These are phyloP conservation scores for Nasonovia ribisnigri DNA, from an alignment of 2,888 invertebrate genomes.

Conservation along the genomic window DNA sequence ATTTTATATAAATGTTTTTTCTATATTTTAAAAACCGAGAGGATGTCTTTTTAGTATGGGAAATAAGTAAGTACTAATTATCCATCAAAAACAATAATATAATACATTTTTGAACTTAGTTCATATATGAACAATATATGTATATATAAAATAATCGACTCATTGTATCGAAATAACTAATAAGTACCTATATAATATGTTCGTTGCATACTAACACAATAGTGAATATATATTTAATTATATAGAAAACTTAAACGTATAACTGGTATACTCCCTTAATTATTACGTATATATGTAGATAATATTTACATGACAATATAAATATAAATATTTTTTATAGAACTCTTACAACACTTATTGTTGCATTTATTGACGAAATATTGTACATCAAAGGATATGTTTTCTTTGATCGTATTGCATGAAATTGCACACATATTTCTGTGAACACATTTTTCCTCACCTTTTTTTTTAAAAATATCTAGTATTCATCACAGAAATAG, in stretches of 20 bases:
- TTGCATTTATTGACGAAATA: neutral
- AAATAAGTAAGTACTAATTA: neutral
- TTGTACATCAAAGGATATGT: neutral
- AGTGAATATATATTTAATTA: neutral
- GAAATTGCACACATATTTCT: neutral
- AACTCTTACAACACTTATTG: neutral
- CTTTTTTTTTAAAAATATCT: neutral
- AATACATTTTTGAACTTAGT: neutral
- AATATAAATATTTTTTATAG: neutral
- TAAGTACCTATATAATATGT: neutral
- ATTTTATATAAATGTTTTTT: neutral
- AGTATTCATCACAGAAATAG: neutral
- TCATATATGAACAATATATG: neutral
- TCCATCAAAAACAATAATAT: neutral
- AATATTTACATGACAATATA: slow-evolving; percentile 5
- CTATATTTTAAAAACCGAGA: neutral
- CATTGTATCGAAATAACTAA: neutral
- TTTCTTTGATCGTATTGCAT: neutral
- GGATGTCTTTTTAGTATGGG: neutral
- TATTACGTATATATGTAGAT: slow-evolving; percentile 6
- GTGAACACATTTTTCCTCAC: neutral
- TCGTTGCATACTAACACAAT: neutral
- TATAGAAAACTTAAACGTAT: neutral
- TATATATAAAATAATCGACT: neutral
- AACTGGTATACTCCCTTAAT: neutral